Evolutionary conservation across 2,888 invertebrate genomes (phyloP).

Genomic region (Ichneumoninae sp.): DNA sequence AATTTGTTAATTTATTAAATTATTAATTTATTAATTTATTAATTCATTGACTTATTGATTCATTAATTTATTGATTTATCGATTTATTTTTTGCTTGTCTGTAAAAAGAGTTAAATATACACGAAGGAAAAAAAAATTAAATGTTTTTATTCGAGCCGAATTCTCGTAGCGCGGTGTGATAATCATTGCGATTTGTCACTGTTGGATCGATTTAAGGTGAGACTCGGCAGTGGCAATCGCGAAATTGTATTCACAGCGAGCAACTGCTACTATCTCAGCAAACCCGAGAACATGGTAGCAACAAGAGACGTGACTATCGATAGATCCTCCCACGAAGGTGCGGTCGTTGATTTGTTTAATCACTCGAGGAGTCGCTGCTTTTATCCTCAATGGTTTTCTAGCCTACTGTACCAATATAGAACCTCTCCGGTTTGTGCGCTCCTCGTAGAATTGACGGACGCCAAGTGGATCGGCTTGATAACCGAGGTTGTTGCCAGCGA

Average conservation of each 20-base stretch:
- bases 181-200: slow-evolving; percentile 21
- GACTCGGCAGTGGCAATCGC: slow-evolving; percentile 65
- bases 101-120: neutral
- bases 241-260: slow-evolving; percentile 68
- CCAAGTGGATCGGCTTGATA: slow-evolving; percentile 78
- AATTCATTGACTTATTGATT: no score
- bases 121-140: no score
- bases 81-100: neutral
- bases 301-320: slow-evolving; percentile 74
- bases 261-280: slow-evolving; percentile 71
- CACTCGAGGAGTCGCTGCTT: slow-evolving; percentile 45
- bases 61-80: neutral
- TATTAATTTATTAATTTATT: no score
- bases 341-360: slow-evolving; percentile 64
- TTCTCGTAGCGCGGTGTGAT: neutral
- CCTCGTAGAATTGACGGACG: slow-evolving; percentile 71
- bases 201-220: slow-evolving; percentile 60
- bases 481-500: slow-evolving; percentile 70
- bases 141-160: no score
- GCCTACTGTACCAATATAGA: slow-evolving; percentile 16
- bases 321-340: slow-evolving; percentile 75
- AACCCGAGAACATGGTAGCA: slow-evolving; percentile 67
- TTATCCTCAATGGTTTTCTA: slow-evolving; percentile 27
- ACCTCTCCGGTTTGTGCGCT: slow-evolving; percentile 12
- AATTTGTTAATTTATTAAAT: no score